Evolutionary conservation across 2,888 invertebrate species (phyloP).

Genomic region (Clunio marinus): DNA sequence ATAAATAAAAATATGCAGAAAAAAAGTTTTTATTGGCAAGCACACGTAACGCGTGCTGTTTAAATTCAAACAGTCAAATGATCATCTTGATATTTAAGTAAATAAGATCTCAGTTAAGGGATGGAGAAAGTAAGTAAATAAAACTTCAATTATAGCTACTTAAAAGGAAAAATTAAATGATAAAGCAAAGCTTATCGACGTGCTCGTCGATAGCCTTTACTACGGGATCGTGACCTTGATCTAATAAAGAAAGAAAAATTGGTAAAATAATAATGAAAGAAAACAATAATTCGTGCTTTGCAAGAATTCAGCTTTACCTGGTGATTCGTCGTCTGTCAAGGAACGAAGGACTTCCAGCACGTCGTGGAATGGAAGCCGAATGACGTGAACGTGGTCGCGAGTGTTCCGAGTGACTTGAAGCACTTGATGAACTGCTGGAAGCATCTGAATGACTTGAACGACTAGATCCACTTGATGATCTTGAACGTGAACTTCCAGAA

Average conservation of each 20-base stretch:
- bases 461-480: conserved; percentile 55
- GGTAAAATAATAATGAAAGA: conserved; percentile 32
- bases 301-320: conserved; percentile 63
- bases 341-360: conserved; percentile 91
- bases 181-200: conserved; percentile 40
- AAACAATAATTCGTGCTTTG: conserved; percentile 37
- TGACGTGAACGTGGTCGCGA: conserved; percentile 53
- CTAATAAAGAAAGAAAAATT: conserved; percentile 23
- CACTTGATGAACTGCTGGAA: conserved; percentile 44
- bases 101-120: too few species aligned
- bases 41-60: too few species aligned
- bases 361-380: conserved; percentile 64
- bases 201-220: conserved; percentile 34
- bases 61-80: too few species aligned
- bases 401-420: conserved; percentile 57
- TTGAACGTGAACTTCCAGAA: conserved; percentile 43
- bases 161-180: conserved; percentile 40
- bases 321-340: conserved; percentile 89
- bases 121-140: too few species aligned
- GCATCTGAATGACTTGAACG: conserved; percentile 41
- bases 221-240: conserved; percentile 33
- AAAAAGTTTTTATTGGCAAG: too few species aligned
- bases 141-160: too few species aligned
- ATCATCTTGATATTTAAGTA: too few species aligned
- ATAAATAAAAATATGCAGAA: too few species aligned